A percentile compares a stretch with the other conserved stretches of the same genome.
Evolutionary conservation across 2,797 vertebrate genomes (phyloP).

Genomic region (Pempheris klunzingeri): DNA sequence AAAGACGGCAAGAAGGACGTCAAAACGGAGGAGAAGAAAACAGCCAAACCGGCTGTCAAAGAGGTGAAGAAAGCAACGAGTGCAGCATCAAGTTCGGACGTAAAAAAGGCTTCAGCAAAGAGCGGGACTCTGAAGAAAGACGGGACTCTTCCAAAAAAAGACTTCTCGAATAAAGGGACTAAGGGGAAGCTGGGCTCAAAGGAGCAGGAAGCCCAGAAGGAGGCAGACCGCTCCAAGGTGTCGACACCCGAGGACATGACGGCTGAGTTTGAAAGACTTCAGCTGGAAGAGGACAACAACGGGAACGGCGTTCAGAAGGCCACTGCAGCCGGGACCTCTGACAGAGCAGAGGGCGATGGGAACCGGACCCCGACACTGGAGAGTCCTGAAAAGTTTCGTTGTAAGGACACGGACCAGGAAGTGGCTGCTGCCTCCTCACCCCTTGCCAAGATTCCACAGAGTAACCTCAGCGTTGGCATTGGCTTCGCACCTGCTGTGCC

Average conservation of each 20-base stretch:
- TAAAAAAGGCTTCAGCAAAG: conserved; percentile 76
- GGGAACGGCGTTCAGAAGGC: conserved; percentile 34
- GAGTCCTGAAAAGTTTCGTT: conserved; percentile 82
- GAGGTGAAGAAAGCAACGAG: conserved; percentile 73
- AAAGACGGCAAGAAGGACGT: conserved; percentile 85
- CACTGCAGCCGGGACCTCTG: neutral
- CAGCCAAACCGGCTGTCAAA: conserved; percentile 58
- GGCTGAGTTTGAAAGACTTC: conserved; percentile 65
- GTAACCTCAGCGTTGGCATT: conserved; percentile 85
- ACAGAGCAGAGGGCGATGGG: conserved; percentile 27
- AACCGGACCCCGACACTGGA: conserved; percentile 40
- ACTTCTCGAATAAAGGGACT: conserved; percentile 67
- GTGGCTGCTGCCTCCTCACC: conserved; percentile 67
- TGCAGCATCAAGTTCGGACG: conserved; percentile 51
- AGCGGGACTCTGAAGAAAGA: conserved; percentile 80
- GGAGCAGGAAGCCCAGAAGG: conserved; percentile 58
- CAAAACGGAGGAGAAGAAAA: conserved; percentile 80
- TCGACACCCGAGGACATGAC: conserved; percentile 78
- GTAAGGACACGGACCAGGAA: conserved; percentile 60
- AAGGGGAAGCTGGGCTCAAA: conserved; percentile 70
- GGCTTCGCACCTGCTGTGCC: conserved; percentile 78
- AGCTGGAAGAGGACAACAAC: conserved; percentile 44
- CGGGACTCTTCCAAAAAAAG: conserved; percentile 76
- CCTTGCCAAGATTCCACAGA: conserved; percentile 81
- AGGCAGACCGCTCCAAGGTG: conserved; percentile 67